These are phyloP conservation scores for Halocynthia roretzi DNA, from an alignment of 23 tunicate genomes.

Conservation along the genomic window DNA sequence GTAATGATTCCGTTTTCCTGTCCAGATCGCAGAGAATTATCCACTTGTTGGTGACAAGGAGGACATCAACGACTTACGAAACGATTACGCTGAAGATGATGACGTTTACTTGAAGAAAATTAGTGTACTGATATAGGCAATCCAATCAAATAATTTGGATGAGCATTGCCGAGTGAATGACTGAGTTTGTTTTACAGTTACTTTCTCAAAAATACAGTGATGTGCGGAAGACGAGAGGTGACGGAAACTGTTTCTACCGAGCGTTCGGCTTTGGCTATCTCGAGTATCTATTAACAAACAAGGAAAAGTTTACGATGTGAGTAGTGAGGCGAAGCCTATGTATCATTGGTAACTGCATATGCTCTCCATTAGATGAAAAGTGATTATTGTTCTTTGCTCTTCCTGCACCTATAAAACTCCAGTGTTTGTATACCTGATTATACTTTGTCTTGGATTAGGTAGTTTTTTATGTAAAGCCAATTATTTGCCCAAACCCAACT, in stretches of 20 bases:
- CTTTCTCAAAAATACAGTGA: slow-evolving; percentile 52
- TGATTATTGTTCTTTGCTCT: too few species aligned
- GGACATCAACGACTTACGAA: slow-evolving; percentile 20
- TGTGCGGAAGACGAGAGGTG: slow-evolving; percentile 78
- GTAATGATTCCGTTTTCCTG: not conserved
- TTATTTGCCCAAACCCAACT: too few species aligned
- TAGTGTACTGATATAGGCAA: slow-evolving; percentile 25
- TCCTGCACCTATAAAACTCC: too few species aligned
- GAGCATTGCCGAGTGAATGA: not conserved
- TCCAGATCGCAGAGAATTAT: slow-evolving; percentile 65
- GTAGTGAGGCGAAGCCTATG: not conserved
- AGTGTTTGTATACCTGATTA: too few species aligned
- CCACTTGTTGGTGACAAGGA: slow-evolving; percentile 52
- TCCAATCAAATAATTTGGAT: not conserved
- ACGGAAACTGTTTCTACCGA: slow-evolving; percentile 90
- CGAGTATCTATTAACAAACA: slow-evolving; percentile 46
- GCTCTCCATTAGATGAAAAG: too few species aligned
- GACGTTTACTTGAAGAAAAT: slow-evolving; percentile 42
- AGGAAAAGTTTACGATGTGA: slow-evolving; percentile 45
- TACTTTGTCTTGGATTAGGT: too few species aligned
- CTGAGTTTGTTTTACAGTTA: slow-evolving; percentile 9
- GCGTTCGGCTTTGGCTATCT: slow-evolving; percentile 94
- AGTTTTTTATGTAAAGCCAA: too few species aligned
- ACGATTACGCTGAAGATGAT: slow-evolving; percentile 79
- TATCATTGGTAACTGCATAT: too few species aligned